A percentile compares a stretch with the other conserved stretches of the same genome.
Conservation (phyloP, 2,888 invertebrate genomes). For the Neuroscelio doddi region DNA sequence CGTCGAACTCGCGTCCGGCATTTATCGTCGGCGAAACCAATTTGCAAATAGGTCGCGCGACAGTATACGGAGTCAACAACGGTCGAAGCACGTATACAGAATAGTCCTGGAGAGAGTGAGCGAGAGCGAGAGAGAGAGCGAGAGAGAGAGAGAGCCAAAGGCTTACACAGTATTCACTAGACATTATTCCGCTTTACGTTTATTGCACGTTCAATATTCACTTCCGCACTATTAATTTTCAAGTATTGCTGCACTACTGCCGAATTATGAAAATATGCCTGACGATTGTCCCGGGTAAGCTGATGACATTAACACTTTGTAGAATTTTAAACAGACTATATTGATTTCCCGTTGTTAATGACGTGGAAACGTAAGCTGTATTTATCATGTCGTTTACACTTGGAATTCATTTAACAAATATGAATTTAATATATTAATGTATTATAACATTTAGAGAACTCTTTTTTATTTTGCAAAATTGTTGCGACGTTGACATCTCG, state of each 20-base stretch:
- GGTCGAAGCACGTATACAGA: conserved; percentile 24
- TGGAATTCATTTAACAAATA: too few relatives aligned
- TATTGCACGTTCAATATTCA: conserved; percentile 4
- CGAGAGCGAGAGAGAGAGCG: not conserved
- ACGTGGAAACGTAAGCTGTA: not conserved
- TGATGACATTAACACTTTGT: not conserved
- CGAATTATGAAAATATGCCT: conserved; percentile 8
- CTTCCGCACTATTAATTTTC: conserved; percentile 17
- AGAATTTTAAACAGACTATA: conserved; percentile 8
- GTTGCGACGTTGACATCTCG: too few relatives aligned
- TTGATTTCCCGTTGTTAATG: conserved; percentile 4
- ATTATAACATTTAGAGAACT: too few relatives aligned
- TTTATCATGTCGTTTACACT: not conserved
- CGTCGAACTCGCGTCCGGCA: conserved; percentile 51
- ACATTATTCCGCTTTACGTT: not conserved
- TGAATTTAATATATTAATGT: too few relatives aligned
- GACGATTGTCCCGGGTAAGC: conserved; percentile 8
- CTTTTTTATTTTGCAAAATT: too few relatives aligned
- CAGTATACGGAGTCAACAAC: conserved; percentile 18
- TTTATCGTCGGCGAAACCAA: conserved; percentile 67
- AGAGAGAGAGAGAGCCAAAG: not conserved
- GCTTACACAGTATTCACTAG: not conserved
- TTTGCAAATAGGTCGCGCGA: conserved; percentile 68
- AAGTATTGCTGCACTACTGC: not conserved
- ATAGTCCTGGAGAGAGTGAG: conserved; percentile 10